Conservation (phyloP, 2,888 invertebrate genomes). For the Agriotes lineatus region DNA sequence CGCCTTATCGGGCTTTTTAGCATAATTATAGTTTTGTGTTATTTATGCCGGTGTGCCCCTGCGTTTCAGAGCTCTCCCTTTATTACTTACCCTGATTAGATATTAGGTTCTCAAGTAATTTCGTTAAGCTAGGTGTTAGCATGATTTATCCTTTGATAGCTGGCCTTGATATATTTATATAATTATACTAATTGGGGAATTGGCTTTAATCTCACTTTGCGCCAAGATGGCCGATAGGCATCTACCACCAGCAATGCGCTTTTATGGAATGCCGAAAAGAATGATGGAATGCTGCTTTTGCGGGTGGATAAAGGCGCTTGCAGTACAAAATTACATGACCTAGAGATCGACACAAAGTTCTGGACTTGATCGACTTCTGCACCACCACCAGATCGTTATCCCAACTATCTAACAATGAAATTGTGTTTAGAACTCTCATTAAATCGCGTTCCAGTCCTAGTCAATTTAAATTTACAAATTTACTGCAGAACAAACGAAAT, state of each 20-base stretch:
- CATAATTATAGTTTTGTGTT: slow-evolving; percentile 40
- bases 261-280: slow-evolving; percentile 12
- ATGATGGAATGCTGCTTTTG: background rate
- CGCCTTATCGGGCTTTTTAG: slow-evolving; percentile 31
- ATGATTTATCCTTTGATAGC: slow-evolving; percentile 61
- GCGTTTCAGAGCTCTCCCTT: slow-evolving; percentile 24
- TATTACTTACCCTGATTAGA: slow-evolving; percentile 40
- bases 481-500: too few relatives aligned
- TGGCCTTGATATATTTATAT: slow-evolving; percentile 60
- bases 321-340: too few relatives aligned
- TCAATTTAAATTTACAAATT: too few relatives aligned
- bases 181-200: slow-evolving; percentile 61
- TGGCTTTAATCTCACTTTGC: slow-evolving; percentile 51
- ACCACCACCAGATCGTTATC: too few relatives aligned
- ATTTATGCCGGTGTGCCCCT: slow-evolving; percentile 35
- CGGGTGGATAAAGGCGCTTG: too few relatives aligned
- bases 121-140: slow-evolving; percentile 62
- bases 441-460: too few relatives aligned
- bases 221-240: slow-evolving; percentile 14
- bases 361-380: too few relatives aligned
- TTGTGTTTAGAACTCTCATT: too few relatives aligned
- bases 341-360: too few relatives aligned
- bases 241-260: background rate
- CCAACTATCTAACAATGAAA: too few relatives aligned
- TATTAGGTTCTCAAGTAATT: slow-evolving; percentile 53